Base-by-base conservation (phyloP, 2,888 invertebrate species). In the Colostygia pectinataria region DNA sequence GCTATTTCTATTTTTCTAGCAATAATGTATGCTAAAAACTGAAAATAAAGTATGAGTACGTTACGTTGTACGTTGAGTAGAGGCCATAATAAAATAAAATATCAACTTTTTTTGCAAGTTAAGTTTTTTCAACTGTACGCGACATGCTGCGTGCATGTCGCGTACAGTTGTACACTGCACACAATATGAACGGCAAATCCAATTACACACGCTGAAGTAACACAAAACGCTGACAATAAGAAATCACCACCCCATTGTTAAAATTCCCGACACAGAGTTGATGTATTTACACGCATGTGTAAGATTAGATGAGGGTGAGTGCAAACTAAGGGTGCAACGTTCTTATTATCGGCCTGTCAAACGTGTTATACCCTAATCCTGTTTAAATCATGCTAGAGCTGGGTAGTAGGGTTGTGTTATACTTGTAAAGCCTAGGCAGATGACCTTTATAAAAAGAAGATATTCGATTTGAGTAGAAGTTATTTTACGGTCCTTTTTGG, bases 301-400 rank as follows among this genome's bases (percentile, higher is more conserved):
- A 66, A 69, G 71, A 76, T 78, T 78, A 76, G 66, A 71, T 57
- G 66, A 71, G 83, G 83, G 80, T 74, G 71, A 71, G 81, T 79
- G 81, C 77, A 72, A 81, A 83, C 80, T 80, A 87, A 84, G 87
- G 85, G 87, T 75, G 84, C 72, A 74, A 74, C 64, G 68, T 74
- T 76, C 79, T 84, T 85, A 88, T 87, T 87, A 87, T 85, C 81
- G 78, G 69, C 71, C 80, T 74, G 83, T 83, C 87, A 81, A 77
- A 84, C 77, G 68, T 68, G 70, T 76, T 72, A 68, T 75, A 75
- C 79, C 72, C 70, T 77, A 80, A 83, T 83, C 78, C 76, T 53
- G 66, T 74, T 70, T 77, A 75, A 80, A 73, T 77, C 70, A 78
- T 75, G 70, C 38, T 32, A 25, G 18, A 10, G 15, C 13, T 18